These are phyloP conservation scores for Ibidorhyncha struthersii DNA, from an alignment of 2,113 vertebrate species.

Conservation along the genomic window DNA sequence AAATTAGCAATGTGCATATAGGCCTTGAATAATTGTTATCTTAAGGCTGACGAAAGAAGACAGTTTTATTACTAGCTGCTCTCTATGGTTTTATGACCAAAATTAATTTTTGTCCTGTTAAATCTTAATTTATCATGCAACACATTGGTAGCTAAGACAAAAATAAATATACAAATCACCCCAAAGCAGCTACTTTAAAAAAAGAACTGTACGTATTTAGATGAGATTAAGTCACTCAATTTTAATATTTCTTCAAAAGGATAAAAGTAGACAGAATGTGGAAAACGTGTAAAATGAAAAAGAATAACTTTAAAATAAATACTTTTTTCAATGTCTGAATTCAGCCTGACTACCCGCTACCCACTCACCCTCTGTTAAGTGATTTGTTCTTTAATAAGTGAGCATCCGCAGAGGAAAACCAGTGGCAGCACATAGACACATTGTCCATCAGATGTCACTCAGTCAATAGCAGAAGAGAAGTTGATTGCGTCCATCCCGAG, in stretches of 20 bases:
- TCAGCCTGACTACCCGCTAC: conserved; percentile 32
- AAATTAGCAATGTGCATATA: not conserved
- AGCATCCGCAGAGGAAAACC: not conserved
- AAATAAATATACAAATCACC: not conserved
- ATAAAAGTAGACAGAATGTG: not conserved
- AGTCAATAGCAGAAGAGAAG: not conserved
- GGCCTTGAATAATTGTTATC: not conserved
- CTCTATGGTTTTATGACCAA: not conserved
- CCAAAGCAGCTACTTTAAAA: not conserved
- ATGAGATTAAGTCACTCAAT: not conserved
- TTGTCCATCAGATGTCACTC: not conserved
- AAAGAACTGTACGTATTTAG: not conserved
- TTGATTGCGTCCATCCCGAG: not conserved
- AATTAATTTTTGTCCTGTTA: not conserved
- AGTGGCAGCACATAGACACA: not conserved
- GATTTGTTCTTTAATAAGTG: conserved; percentile 41
- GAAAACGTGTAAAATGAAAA: conserved; percentile 4
- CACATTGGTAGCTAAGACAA: not conserved
- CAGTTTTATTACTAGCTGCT: not conserved
- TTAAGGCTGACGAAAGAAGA: not conserved
- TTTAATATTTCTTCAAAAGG: not conserved
- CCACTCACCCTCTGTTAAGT: conserved; percentile 66
- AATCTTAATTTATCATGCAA: not conserved
- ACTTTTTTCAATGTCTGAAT: conserved; percentile 3
- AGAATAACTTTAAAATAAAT: conserved; percentile 7